Conservation (phyloP, 1,140 invertebrate species). For the Neodiprion lecontei region DNA sequence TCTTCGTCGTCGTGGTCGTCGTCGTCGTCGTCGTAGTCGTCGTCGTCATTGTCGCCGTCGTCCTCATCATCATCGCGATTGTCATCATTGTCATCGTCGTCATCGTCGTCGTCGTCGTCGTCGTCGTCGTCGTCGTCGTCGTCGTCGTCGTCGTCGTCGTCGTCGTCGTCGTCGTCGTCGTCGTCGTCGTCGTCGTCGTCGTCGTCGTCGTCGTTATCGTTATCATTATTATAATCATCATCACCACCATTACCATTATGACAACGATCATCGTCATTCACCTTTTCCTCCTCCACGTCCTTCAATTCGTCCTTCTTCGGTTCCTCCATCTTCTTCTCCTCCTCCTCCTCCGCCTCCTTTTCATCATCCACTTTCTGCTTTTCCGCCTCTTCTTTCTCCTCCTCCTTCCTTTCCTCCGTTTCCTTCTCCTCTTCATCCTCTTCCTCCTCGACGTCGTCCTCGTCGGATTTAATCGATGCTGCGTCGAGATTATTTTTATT, state of each 20-base stretch:
- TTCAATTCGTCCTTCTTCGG: neutral
- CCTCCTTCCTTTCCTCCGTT: too few relatives aligned
- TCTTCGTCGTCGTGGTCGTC: neutral
- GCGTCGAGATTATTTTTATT: neutral
- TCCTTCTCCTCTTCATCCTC: too few relatives aligned
- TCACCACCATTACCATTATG: neutral
- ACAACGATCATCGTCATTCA: neutral
- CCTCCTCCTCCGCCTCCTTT: too few relatives aligned
- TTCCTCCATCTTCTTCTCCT: neutral
- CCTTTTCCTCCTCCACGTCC: too few relatives aligned
- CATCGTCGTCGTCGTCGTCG: neutral
- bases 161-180: constrained; percentile 28
- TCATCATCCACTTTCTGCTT: neutral
- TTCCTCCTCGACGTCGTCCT: neutral
- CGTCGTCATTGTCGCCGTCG: neutral
- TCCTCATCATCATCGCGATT: neutral
- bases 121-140: constrained; percentile 11
- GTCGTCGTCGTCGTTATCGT: neutral
- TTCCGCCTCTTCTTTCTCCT: neutral
- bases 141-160: constrained; percentile 26
- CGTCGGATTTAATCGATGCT: neutral
- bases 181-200: constrained; percentile 17
- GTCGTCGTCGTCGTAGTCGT: neutral
- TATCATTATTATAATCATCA: neutral
- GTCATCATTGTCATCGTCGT: neutral